A percentile compares a stretch with the other conserved stretches of the same genome.
Conservation (phyloP, 2,797 vertebrate genomes). For the Amblyopsis hoosieri region DNA sequence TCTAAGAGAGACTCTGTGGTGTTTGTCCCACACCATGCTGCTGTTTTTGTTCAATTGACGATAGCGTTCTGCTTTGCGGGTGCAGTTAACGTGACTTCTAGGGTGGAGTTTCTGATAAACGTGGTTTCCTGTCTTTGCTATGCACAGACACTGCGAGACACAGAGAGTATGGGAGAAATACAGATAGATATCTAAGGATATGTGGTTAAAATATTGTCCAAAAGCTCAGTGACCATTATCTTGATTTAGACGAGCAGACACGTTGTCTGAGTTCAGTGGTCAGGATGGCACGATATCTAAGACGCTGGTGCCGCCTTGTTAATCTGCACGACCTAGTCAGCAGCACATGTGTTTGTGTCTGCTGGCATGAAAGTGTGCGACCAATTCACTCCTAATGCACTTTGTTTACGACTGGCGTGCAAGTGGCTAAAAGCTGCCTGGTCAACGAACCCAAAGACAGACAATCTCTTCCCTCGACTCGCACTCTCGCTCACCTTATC, state of each 20-base stretch:
- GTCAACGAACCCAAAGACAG: constrained; percentile 61
- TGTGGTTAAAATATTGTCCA: not conserved
- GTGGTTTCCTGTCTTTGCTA: constrained; percentile 78
- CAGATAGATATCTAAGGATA: not conserved
- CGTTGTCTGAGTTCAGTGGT: not conserved
- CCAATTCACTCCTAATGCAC: constrained; percentile 30
- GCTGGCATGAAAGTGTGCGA: constrained; percentile 31
- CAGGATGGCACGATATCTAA: not conserved
- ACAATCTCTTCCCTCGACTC: constrained; percentile 11
- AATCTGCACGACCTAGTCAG: not conserved
- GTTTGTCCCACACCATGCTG: constrained; percentile 12
- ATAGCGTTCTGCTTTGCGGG: constrained; percentile 28
- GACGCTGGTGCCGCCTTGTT: not conserved
- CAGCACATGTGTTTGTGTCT: constrained; percentile 22
- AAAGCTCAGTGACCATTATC: too few relatives aligned
- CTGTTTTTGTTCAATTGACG: constrained; percentile 29
- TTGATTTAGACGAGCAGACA: not conserved
- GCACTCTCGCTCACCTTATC: constrained; percentile 49
- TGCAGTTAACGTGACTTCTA: constrained; percentile 38
- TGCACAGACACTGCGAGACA: constrained; percentile 43
- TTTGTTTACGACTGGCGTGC: constrained; percentile 52
- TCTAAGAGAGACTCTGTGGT: constrained; percentile 25
- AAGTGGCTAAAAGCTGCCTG: constrained; percentile 59
- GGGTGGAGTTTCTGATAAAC: constrained; percentile 71
- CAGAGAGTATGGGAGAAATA: not conserved